A percentile compares a stretch with the other conserved stretches of the same genome.
Evolutionary conservation across 1,140 invertebrate genomes (phyloP).

Genomic region (Achatina immaculata): DNA sequence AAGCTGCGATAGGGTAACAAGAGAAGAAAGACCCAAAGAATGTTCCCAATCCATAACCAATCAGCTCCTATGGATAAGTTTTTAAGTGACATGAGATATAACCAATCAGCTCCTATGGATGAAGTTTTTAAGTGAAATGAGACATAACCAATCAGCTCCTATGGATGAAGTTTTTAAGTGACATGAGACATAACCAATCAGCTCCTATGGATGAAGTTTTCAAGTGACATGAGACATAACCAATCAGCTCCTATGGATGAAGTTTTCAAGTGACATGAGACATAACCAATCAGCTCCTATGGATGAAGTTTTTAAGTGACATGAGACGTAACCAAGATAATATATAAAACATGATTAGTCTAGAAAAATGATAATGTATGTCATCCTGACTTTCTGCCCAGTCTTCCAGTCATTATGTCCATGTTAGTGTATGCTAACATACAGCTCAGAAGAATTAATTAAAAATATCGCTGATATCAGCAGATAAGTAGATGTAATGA

Average conservation of each 20-base stretch:
- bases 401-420: no score
- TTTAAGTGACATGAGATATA: background rate
- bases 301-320: background rate
- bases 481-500: no score
- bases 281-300: background rate
- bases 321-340: no score
- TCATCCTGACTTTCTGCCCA: no score
- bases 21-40: constrained; percentile 66
- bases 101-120: background rate
- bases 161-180: no score
- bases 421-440: no score
- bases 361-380: no score
- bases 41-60: constrained; percentile 62
- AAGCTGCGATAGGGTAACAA: constrained; percentile 73
- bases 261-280: background rate
- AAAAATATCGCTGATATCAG: no score
- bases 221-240: background rate
- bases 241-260: background rate
- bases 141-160: constrained; percentile 14
- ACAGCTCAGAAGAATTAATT: no score
- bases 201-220: background rate
- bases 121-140: constrained; percentile 3
- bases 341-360: no score
- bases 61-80: constrained; percentile 54
- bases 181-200: background rate